Conservation (phyloP, 2,888 invertebrate species). For the Euproctis similis region DNA sequence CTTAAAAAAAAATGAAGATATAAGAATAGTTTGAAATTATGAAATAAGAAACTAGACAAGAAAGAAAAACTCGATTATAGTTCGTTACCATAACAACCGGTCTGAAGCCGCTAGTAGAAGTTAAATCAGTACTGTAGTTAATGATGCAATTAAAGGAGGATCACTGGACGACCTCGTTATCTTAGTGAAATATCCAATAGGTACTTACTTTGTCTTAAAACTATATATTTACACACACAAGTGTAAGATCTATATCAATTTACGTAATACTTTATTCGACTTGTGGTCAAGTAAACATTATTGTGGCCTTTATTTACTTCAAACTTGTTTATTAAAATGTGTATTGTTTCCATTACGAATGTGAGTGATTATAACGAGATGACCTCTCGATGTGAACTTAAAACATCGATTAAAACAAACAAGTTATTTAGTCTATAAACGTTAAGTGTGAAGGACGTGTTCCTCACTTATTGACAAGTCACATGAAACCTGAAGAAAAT, state of each 20-base stretch:
- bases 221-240: constrained; percentile 10
- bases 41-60: no score
- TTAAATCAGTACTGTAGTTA: constrained; percentile 15
- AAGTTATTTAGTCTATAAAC: constrained; percentile 37
- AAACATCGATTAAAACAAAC: constrained; percentile 41
- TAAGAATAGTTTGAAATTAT: no score
- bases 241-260: background rate
- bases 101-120: background rate
- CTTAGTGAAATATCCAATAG: constrained; percentile 18
- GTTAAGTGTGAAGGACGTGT: constrained; percentile 30
- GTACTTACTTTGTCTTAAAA: constrained; percentile 9
- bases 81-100: constrained; percentile 27
- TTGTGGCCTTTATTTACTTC: constrained; percentile 15
- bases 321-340: constrained; percentile 21
- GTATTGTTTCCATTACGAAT: constrained; percentile 42
- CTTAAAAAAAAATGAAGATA: no score
- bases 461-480: constrained; percentile 31
- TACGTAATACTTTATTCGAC: background rate
- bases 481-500: constrained; percentile 49
- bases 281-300: no score
- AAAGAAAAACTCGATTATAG: constrained; percentile 15
- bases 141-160: constrained; percentile 28
- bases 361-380: constrained; percentile 38
- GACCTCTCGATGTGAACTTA: constrained; percentile 54
- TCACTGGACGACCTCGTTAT: constrained; percentile 23